phyloP scores from a whole-genome alignment of 2,888 invertebrate species.

The Scrobipalpa atriplicella region DNA sequence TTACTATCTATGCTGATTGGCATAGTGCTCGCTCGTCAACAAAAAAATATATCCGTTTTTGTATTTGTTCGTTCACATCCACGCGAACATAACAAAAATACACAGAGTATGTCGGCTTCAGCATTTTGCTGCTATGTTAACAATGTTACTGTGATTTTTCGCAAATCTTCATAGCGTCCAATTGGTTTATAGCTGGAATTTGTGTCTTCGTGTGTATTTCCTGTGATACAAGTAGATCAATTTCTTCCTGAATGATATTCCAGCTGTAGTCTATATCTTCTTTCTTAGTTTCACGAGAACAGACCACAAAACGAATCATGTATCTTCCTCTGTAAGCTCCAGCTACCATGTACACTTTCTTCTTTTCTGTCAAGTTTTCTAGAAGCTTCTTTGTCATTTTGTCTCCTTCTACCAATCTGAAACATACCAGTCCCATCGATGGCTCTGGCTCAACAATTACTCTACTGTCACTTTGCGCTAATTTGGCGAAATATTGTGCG shows the following conservation, averaged over 20 bases:
- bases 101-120: not conserved
- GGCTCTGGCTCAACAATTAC: slow-evolving; percentile 91
- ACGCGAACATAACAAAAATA: not conserved
- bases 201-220: slow-evolving; percentile 57
- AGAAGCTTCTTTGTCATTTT: slow-evolving; percentile 86
- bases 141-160: slow-evolving; percentile 65
- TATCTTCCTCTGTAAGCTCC: slow-evolving; percentile 86
- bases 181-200: slow-evolving; percentile 61
- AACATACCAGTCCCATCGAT: slow-evolving; percentile 93
- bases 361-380: slow-evolving; percentile 87
- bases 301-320: slow-evolving; percentile 91
- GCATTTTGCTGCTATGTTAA: not conserved
- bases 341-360: slow-evolving; percentile 92
- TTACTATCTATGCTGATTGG: not conserved
- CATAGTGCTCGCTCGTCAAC: not conserved
- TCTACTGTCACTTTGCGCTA: slow-evolving; percentile 86
- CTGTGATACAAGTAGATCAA: slow-evolving; percentile 60
- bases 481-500: slow-evolving; percentile 89
- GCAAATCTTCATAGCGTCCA: slow-evolving; percentile 55
- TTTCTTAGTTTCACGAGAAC: slow-evolving; percentile 87
- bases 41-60: not conserved
- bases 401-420: slow-evolving; percentile 90
- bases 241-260: slow-evolving; percentile 85
- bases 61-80: not conserved
- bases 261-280: slow-evolving; percentile 89